These are phyloP conservation scores for Maniola hyperantus DNA, from an alignment of 2,888 invertebrate species.

Conservation along the genomic window DNA sequence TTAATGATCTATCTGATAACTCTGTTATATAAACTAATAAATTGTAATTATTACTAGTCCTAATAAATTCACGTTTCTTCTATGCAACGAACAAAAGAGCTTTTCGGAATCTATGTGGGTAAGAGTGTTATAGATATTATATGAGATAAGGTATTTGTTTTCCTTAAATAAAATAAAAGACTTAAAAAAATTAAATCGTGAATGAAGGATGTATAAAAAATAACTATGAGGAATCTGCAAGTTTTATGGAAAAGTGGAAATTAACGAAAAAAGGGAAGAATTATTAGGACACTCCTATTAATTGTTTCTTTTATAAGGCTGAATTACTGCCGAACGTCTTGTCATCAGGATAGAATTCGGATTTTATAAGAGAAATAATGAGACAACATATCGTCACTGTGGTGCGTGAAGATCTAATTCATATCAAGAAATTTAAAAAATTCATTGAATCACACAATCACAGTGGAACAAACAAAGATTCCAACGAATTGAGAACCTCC, in stretches of 20 bases:
- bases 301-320: conserved; percentile 38
- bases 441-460: not conserved
- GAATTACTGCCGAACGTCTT: conserved; percentile 35
- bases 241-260: conserved; percentile 14
- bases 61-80: conserved; percentile 26
- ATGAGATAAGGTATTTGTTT: conserved; percentile 19
- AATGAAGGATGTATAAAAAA: not conserved
- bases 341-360: conserved; percentile 36
- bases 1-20: not conserved
- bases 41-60: not conserved
- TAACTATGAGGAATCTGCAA: not conserved
- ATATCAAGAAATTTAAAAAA: not conserved
- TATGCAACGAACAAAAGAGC: conserved; percentile 30
- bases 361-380: conserved; percentile 37
- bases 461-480: not conserved
- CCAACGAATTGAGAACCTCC: too few relatives aligned
- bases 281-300: not conserved
- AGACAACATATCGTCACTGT: conserved; percentile 22
- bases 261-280: not conserved
- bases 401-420: not conserved
- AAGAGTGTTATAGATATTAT: conserved; percentile 26
- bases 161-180: not conserved
- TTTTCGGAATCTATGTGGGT: conserved; percentile 30
- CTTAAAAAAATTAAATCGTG: not conserved
- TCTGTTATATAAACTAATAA: not conserved